Conservation (phyloP, 2,113 vertebrate species). For the Melospiza georgiana region DNA sequence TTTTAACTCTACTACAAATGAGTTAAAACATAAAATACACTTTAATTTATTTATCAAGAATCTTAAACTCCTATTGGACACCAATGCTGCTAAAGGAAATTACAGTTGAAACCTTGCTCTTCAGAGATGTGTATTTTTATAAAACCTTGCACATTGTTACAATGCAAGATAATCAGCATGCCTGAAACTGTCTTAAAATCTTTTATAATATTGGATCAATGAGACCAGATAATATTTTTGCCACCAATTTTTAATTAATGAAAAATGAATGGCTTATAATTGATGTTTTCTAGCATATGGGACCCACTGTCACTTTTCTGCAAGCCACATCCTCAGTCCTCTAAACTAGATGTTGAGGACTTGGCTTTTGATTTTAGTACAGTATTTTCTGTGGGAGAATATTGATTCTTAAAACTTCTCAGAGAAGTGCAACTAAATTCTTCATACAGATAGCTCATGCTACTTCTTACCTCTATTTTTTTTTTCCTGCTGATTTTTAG, state of each 20-base stretch:
- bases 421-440: background rate
- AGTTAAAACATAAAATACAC: background rate
- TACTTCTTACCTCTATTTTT: background rate
- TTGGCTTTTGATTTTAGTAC: background rate
- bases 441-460: background rate
- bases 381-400: background rate
- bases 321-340: background rate
- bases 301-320: background rate
- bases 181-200: background rate
- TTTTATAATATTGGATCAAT: background rate
- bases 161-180: background rate
- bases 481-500: conserved; percentile 64
- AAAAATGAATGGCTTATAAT: background rate
- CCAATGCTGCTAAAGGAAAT: background rate
- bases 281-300: background rate
- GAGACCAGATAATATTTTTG: background rate
- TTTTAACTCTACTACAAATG: background rate
- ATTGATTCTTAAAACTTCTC: background rate
- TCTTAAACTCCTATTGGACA: background rate
- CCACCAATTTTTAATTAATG: background rate
- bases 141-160: background rate
- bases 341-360: background rate
- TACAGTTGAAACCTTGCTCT: background rate
- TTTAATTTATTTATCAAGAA: background rate
- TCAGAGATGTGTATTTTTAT: background rate